A percentile compares a stretch with the other conserved stretches of the same genome.
Conservation (phyloP, 1,140 invertebrate species). For the Euura lappo region DNA sequence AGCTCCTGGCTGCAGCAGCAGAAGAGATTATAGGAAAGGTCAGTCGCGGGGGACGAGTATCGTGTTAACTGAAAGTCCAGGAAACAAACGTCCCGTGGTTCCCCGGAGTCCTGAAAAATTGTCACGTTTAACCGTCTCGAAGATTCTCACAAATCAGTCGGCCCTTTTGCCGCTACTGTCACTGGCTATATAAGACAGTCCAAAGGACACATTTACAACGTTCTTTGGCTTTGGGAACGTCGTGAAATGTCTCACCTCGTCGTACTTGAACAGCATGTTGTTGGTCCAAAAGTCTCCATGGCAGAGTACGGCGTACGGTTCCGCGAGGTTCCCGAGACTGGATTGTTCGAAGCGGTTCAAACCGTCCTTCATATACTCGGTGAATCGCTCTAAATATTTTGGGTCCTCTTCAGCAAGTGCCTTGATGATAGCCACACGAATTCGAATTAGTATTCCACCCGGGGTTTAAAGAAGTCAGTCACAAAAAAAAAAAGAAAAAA, state of each 20-base stretch:
- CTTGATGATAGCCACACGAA: too few relatives aligned
- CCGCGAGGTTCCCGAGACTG: slow-evolving; percentile 32
- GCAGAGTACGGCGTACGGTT: slow-evolving; percentile 55
- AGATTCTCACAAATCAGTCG: too few relatives aligned
- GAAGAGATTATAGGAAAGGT: slow-evolving; percentile 66
- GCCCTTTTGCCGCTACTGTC: too few relatives aligned
- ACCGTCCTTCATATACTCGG: slow-evolving; percentile 29
- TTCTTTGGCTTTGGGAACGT: too few relatives aligned
- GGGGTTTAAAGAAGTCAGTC: too few relatives aligned
- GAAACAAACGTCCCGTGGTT: slow-evolving; percentile 51
- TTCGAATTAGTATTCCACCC: slow-evolving; percentile 34
- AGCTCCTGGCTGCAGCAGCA: slow-evolving; percentile 60
- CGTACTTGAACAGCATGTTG: slow-evolving; percentile 61
- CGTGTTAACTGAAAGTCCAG: slow-evolving; percentile 66
- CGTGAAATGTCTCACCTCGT: slow-evolving; percentile 25
- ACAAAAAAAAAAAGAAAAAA: too few relatives aligned
- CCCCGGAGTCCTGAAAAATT: slow-evolving; percentile 30
- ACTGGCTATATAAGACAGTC: too few relatives aligned
- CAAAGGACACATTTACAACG: too few relatives aligned
- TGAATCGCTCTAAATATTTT: slow-evolving; percentile 23
- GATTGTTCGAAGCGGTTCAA: slow-evolving; percentile 30
- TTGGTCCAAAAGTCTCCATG: slow-evolving; percentile 66
- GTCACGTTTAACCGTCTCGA: slow-evolving; percentile 5
- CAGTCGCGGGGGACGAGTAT: slow-evolving; percentile 64
- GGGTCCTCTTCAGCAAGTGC: slow-evolving; percentile 6